phyloP scores from a whole-genome alignment of 2,888 invertebrate genomes.

The Epirrhoe alternata region DNA sequence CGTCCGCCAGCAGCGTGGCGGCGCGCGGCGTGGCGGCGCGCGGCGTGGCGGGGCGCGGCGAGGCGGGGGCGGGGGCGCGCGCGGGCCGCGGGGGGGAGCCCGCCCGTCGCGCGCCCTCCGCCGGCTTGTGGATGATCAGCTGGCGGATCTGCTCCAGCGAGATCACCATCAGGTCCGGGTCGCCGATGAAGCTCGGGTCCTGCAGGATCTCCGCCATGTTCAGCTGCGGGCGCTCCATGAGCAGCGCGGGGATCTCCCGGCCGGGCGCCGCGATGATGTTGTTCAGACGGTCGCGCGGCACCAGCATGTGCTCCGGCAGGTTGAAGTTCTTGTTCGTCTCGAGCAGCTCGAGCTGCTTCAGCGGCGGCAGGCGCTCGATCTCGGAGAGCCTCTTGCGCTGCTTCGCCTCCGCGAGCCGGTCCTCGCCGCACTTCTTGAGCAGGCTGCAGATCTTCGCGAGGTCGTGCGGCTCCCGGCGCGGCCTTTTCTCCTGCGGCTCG shows the following conservation, averaged over 20 bases:
- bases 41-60: constrained; percentile 33
- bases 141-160: constrained; percentile 90
- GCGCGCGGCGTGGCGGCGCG: constrained; percentile 60
- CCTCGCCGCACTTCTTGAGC: constrained; percentile 66
- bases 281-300: constrained; percentile 91
- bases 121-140: constrained; percentile 15
- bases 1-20: constrained; percentile 81
- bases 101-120: constrained; percentile 12
- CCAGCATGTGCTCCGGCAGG: constrained; percentile 92
- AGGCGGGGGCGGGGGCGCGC: constrained; percentile 18
- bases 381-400: constrained; percentile 67
- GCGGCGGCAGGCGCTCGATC: constrained; percentile 83
- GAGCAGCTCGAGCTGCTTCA: constrained; percentile 89
- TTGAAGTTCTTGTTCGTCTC: constrained; percentile 87
- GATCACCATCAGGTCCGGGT: constrained; percentile 92
- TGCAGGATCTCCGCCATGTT: constrained; percentile 90
- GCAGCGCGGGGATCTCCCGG: constrained; percentile 90
- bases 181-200: constrained; percentile 83
- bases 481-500: constrained; percentile 78
- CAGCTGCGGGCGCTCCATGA: constrained; percentile 89
- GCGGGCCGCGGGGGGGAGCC: constrained; percentile 6
- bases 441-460: constrained; percentile 73
- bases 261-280: constrained; percentile 88
- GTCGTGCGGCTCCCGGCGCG: constrained; percentile 69
- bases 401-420: constrained; percentile 53